phyloP scores from a whole-genome alignment of 2,113 vertebrate species.

The Tautogolabrus adspersus region DNA sequence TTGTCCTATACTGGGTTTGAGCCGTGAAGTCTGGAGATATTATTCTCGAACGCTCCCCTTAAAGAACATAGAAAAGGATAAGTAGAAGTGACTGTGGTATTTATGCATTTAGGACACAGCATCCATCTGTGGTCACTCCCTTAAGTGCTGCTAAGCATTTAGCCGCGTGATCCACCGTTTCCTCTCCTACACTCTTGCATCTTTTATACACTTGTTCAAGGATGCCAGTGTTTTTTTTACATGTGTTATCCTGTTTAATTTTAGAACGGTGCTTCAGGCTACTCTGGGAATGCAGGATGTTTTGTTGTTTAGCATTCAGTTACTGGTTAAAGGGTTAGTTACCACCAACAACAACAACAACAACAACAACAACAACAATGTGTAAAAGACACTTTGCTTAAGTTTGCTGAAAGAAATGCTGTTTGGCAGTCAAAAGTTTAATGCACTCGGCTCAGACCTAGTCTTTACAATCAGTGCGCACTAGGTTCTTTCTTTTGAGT shows the following conservation, averaged over 20 bases:
- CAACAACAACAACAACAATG: background rate
- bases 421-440: background rate
- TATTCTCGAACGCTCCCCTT: background rate
- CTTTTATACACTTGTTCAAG: background rate
- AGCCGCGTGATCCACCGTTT: slow-evolving; percentile 12
- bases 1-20: slow-evolving; percentile 26
- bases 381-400: background rate
- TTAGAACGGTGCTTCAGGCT: slow-evolving; percentile 20
- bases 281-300: slow-evolving; percentile 13
- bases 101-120: slow-evolving; percentile 9
- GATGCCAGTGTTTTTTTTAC: slow-evolving; percentile 28
- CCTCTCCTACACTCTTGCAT: slow-evolving; percentile 1
- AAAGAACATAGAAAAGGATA: background rate
- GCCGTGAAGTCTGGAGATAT: background rate
- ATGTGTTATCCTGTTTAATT: slow-evolving; percentile 23
- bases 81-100: background rate
- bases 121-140: background rate
- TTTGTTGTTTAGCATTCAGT: slow-evolving; percentile 8
- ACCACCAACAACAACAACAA: no score
- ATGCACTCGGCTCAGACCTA: slow-evolving; percentile 33
- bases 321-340: background rate
- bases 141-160: background rate
- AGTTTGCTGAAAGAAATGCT: background rate
- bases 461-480: background rate
- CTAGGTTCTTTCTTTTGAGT: slow-evolving; percentile 9